Evolutionary conservation across 2,113 vertebrate genomes (phyloP).

Genomic region (Dunckerocampus dactyliophorus): DNA sequence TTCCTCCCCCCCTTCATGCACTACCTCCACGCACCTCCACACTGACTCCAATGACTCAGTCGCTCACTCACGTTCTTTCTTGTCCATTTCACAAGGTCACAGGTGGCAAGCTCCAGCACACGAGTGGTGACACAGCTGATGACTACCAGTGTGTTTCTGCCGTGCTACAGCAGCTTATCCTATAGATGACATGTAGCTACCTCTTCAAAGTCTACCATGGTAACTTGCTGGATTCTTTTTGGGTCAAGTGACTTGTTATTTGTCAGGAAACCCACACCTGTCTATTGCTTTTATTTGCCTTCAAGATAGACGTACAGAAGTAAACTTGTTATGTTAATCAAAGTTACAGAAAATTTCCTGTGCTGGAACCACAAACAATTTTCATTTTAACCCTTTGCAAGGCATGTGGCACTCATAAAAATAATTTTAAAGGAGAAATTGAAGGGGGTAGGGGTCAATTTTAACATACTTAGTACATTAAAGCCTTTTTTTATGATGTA

Average conservation of each 20-base stretch:
- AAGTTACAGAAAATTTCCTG: no score
- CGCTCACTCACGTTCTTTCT: constrained; percentile 19
- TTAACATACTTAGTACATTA: no score
- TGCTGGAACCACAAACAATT: no score
- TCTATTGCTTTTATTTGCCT: constrained; percentile 43
- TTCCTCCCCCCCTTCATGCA: constrained; percentile 16
- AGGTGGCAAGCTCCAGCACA: constrained; percentile 38
- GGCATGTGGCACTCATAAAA: no score
- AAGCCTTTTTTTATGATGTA: no score
- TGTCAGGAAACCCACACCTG: constrained; percentile 35
- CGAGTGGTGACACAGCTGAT: constrained; percentile 41
- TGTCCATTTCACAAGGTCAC: constrained; percentile 62
- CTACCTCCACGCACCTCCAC: constrained; percentile 36
- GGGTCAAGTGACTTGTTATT: not conserved
- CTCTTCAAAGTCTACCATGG: not conserved
- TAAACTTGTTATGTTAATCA: no score
- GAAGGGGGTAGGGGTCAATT: no score
- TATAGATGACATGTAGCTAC: constrained; percentile 17
- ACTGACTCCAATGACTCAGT: constrained; percentile 35
- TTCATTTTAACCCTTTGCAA: no score
- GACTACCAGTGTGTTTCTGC: constrained; percentile 27
- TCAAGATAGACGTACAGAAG: no score
- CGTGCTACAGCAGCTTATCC: constrained; percentile 10
- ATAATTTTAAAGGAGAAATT: no score
- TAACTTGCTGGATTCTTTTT: not conserved